Percentiles rank a stretch among this genome's conserved stretches.
These are phyloP conservation scores for Erpobdella octoculata DNA, from an alignment of 2,888 invertebrate genomes.

Conservation along the genomic window DNA sequence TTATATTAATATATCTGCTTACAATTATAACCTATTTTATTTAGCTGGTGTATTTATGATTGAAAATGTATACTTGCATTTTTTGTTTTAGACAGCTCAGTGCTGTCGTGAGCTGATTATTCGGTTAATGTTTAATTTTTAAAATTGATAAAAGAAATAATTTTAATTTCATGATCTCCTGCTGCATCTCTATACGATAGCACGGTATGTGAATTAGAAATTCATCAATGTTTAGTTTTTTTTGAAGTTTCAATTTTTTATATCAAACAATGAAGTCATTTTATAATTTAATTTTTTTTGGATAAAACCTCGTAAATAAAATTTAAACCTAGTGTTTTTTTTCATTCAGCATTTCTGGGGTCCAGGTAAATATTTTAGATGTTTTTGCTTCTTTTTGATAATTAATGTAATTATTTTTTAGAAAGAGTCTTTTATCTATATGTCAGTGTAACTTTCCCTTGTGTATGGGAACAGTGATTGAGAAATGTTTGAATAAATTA, in stretches of 20 bases:
- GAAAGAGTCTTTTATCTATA: slow-evolving; percentile 8
- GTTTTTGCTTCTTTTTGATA: background rate
- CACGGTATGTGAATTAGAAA: no score
- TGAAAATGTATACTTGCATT: no score
- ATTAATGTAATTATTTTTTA: slow-evolving; percentile 8
- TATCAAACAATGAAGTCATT: background rate
- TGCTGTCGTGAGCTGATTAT: background rate
- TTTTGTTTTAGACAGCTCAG: background rate
- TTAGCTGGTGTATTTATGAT: no score
- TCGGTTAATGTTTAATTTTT: background rate
- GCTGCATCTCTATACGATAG: no score
- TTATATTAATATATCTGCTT: no score
- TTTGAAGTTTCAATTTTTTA: no score
- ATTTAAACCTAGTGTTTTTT: slow-evolving; percentile 16
- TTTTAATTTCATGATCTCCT: no score
- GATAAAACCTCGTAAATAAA: background rate
- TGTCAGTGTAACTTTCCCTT: background rate
- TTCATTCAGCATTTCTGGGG: slow-evolving; percentile 38
- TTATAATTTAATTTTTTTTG: background rate
- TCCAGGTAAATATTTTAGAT: slow-evolving; percentile 28
- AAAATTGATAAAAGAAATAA: background rate
- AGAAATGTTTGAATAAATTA: background rate
- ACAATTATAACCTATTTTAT: no score
- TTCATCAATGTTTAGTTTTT: no score
- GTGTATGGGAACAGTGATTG: background rate